Evolutionary conservation across 2,888 invertebrate species (phyloP).

Genomic region (Stenodera caucasica): DNA sequence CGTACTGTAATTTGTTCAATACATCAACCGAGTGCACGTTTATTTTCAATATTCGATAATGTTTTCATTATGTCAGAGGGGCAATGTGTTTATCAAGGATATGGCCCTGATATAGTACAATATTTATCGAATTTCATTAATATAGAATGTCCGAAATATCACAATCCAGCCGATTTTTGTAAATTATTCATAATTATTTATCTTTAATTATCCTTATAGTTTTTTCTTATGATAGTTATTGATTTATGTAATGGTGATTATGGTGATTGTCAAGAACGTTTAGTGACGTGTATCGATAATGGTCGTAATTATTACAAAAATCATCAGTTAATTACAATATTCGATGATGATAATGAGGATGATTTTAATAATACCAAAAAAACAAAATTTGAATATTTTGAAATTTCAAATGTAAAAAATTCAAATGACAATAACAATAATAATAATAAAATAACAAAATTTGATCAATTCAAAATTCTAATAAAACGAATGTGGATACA

Average conservation of each 20-base stretch:
- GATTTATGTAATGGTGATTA: slow-evolving; percentile 83
- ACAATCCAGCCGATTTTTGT: slow-evolving; percentile 99
- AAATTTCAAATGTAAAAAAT: neutral
- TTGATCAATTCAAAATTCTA: slow-evolving; percentile 69
- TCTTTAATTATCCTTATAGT: no score
- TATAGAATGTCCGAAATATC: slow-evolving; percentile 93
- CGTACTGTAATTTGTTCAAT: slow-evolving; percentile 94
- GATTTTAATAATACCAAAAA: no score
- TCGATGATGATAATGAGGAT: slow-evolving; percentile 18
- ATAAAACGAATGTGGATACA: slow-evolving; percentile 73
- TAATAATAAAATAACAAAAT: slow-evolving; percentile 13
- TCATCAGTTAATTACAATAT: slow-evolving; percentile 12
- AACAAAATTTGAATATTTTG: slow-evolving; percentile 13
- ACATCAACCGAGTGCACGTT: slow-evolving; percentile 94
- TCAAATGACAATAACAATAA: slow-evolving; percentile 1
- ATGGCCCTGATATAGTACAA: slow-evolving; percentile 83
- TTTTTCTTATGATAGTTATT: slow-evolving; percentile 65
- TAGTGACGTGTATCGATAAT: slow-evolving; percentile 71
- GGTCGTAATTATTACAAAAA: slow-evolving; percentile 53
- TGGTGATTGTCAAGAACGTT: slow-evolving; percentile 68
- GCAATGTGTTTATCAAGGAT: slow-evolving; percentile 94
- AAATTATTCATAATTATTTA: no score
- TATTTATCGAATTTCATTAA: slow-evolving; percentile 76
- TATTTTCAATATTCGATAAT: slow-evolving; percentile 97
- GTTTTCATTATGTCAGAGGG: slow-evolving; percentile 92